Conservation (phyloP, 2,797 vertebrate species). For the Cetoscarus ocellatus region DNA sequence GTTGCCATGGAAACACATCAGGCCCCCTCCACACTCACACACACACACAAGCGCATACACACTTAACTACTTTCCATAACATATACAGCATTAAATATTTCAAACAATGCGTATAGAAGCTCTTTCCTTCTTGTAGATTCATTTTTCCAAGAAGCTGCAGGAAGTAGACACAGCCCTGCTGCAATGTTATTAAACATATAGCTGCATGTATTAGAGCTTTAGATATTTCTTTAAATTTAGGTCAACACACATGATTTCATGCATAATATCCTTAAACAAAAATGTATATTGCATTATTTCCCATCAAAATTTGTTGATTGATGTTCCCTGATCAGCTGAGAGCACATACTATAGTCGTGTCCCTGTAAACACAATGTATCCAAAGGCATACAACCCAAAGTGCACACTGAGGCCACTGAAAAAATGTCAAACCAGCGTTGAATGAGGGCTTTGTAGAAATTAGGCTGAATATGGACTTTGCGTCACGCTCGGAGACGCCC, state of each 20-base stretch:
- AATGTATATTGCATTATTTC: neutral
- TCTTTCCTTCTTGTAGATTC: conserved; percentile 11
- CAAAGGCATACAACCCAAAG: conserved; percentile 25
- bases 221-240: neutral
- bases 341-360: conserved; percentile 5
- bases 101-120: conserved; percentile 47
- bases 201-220: conserved; percentile 4
- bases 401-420: conserved; percentile 46
- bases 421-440: conserved; percentile 63
- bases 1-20: conserved; percentile 84
- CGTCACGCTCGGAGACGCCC: conserved; percentile 57
- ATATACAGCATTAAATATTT: conserved; percentile 71
- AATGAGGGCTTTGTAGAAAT: conserved; percentile 74
- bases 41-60: conserved; percentile 15
- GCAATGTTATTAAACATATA: conserved; percentile 10
- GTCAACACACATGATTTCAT: neutral
- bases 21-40: conserved; percentile 22
- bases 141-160: conserved; percentile 17
- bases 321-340: conserved; percentile 11
- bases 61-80: conserved; percentile 47
- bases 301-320: neutral
- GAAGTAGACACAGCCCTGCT: neutral
- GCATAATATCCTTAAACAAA: neutral
- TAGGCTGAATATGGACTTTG: conserved; percentile 66
- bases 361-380: neutral